phyloP scores from a whole-genome alignment of 2,113 vertebrate species.

The Corythornis madagascariensis region DNA sequence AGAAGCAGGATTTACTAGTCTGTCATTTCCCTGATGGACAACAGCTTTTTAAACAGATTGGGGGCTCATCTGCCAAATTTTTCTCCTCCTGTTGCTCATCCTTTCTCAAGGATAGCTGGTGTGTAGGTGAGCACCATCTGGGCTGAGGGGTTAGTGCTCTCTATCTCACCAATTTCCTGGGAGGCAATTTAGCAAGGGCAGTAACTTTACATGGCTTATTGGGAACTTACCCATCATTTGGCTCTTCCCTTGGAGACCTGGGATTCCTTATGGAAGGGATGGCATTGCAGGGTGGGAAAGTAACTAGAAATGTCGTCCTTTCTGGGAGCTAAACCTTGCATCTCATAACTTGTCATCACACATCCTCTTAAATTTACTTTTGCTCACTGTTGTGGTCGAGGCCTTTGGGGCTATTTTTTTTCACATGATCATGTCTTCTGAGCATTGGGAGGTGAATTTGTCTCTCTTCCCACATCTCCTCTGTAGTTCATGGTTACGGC shows the following conservation, averaged over 20 bases:
- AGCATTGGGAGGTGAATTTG: background rate
- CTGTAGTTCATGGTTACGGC: rapidly evolving
- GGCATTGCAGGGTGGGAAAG: background rate
- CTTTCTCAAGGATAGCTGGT: background rate
- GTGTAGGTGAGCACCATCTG: background rate
- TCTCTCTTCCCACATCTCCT: background rate
- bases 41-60: background rate
- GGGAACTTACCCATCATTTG: background rate
- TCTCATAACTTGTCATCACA: background rate
- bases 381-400: rapidly evolving
- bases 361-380: background rate
- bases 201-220: background rate
- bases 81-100: background rate
- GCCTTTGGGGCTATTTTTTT: background rate
- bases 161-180: background rate
- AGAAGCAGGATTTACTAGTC: background rate
- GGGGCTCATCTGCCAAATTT: background rate
- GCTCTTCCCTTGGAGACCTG: background rate
- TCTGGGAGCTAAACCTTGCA: background rate
- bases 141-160: background rate
- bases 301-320: background rate
- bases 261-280: background rate
- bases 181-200: background rate
- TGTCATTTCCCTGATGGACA: background rate
- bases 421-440: rapidly evolving